phyloP scores from a whole-genome alignment of 2,888 invertebrate genomes.

The Anoplius nigerrimus region DNA sequence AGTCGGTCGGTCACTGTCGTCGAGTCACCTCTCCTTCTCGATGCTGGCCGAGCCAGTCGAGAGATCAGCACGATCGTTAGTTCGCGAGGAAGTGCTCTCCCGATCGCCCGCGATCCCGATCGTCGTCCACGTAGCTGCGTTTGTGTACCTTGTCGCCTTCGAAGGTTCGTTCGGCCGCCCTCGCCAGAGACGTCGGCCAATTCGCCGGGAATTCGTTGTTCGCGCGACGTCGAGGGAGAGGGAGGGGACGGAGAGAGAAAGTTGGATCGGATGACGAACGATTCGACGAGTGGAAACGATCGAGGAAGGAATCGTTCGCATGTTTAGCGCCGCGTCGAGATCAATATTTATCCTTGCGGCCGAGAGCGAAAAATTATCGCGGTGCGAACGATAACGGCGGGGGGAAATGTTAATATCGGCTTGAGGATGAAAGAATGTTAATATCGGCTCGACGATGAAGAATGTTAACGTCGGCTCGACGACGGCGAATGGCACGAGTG shows the following conservation, averaged over 20 bases:
- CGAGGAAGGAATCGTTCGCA: background rate
- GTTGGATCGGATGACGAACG: too few species aligned
- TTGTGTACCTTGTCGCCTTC: background rate
- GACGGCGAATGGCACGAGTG: too few species aligned
- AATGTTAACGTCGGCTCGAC: background rate
- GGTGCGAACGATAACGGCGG: conserved; percentile 3
- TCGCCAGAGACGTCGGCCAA: too few species aligned
- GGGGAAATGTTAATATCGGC: background rate
- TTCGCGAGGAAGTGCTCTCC: conserved; percentile 32
- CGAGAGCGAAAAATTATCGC: background rate
- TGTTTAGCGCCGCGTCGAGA: background rate
- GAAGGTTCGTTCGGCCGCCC: conserved; percentile 24
- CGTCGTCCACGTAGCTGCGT: conserved; percentile 6
- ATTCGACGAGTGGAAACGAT: too few species aligned
- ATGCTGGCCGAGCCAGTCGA: conserved; percentile 19
- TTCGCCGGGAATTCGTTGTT: too few species aligned
- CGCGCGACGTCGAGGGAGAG: too few species aligned
- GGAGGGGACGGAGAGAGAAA: too few species aligned
- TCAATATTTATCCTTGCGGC: background rate
- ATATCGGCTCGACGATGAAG: too few species aligned
- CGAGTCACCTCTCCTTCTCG: conserved; percentile 33
- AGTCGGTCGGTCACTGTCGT: conserved; percentile 41
- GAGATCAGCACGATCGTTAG: conserved; percentile 37
- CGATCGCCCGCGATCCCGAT: conserved; percentile 24
- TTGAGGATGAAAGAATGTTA: too few species aligned